Evolutionary conservation across 2,888 invertebrate genomes (phyloP), one percentile per base, ranked within the genome.

Genomic region (Argyresthia albistria): DNA sequence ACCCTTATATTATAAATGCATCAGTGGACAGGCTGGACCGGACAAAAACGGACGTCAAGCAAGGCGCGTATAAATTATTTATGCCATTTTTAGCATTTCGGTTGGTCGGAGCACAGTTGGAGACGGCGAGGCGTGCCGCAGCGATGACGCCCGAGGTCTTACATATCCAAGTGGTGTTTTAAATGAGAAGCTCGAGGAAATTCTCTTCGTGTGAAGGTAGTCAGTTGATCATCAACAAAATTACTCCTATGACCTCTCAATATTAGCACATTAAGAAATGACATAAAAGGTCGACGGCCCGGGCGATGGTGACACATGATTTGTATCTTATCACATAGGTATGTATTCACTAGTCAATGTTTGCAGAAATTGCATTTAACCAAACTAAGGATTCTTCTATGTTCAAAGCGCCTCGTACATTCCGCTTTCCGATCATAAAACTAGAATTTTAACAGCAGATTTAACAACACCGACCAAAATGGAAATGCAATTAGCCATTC

Each of bases 1-100:
- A 84, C 83, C 84, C 86, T 84, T 83, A 80, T 84, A 86, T 87
- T 87, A 86, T 86, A 86, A 87, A 87, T 87, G 87, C 87, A 86
- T 86, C 87, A 83, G 84, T 79, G 83, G 84, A 82, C 83, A 84
- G 82, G 83, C 76, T 80, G 79, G 74, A 63, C 73, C 76, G 75
- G 76, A 78, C 82, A 87, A 86, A 86, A 86, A 84, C 83, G 63
- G 62, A 75, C 74, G 66, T 65, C 75, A 70, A 77, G 69, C 80
- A 72, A 70, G 76, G 73, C 66, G 71, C 74, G 76, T 86, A 87
- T 87, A 87, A 80, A 87, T 87, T 86, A 86, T 87, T 87, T 86
- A 86, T 86, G 80, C 83, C 81, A 84, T 84, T 84, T 86, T 84
- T 84, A 86, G 83, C 86, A 82, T 86, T 87, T 86, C 80, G 81